Evolutionary conservation across 2,113 vertebrate genomes (phyloP), one percentile per base, ranked within the genome.

Genomic region (Seriola dumerili): DNA sequence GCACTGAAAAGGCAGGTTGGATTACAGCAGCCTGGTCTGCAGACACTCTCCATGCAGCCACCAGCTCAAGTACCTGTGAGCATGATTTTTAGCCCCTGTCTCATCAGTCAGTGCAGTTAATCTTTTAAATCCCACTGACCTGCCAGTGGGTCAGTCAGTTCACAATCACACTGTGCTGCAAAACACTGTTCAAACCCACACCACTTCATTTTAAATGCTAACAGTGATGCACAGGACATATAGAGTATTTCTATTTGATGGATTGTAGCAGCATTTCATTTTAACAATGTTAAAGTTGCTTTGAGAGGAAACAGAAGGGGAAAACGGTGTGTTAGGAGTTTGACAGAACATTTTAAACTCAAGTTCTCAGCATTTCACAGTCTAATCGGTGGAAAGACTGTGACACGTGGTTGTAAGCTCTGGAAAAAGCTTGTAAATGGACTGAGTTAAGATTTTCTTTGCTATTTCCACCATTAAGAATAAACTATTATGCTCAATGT

Each of bases 101-200:
- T 57, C 34, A 23, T 38, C 40, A 67, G 8, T 57, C 44, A 55
- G 8, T 48, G 29, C 4, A 17, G 55, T 36, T 64, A 73, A 70
- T 48, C 8, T 57, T 1, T 64, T 70, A 64, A 62, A 38, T 1
- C 52, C 34, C 50, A 21, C 9, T 55, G 29, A 73, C 59, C 25
- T 65, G 59, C 48, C 36, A 50, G 58, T 59, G 57, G 48, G 46
- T 40, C 61, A 32, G 2, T 58, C 54, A 50, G 71, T 42, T 34
- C n/a, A 84, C 25, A 71, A 34, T 77, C 36, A 38, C 25, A 13
- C 50, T 14, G 54, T 61, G 52, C 75, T 58, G 48, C 40, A n/a
- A 21, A 36, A 55, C 23, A 19, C n/a, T 76, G 32, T 57, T 52
- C 10, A 59, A 2, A 42, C 8, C 25, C 19, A 23, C 13, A 58